A percentile compares a stretch with the other conserved stretches of the same genome.
phyloP scores from a whole-genome alignment of 2,888 invertebrate genomes.

The Diloba caeruleocephala region DNA sequence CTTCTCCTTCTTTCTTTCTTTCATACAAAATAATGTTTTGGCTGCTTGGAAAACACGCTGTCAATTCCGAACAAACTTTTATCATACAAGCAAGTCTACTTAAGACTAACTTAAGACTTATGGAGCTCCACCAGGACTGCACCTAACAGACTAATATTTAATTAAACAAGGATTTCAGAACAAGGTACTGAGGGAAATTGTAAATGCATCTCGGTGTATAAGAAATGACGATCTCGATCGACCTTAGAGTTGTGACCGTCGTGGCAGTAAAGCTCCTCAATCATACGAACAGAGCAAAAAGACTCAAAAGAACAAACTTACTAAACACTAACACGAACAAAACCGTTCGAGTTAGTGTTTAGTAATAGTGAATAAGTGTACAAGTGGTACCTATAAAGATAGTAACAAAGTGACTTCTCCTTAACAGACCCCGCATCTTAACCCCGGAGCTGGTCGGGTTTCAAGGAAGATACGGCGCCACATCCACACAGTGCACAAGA shows the following conservation, averaged over 20 bases:
- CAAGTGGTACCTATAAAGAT: too few relatives aligned
- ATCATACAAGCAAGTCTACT: constrained; percentile 6
- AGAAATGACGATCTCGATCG: constrained; percentile 7
- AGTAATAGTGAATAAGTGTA: too few relatives aligned
- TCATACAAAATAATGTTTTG: too few relatives aligned
- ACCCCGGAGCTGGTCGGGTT: too few relatives aligned
- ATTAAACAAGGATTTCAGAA: background rate
- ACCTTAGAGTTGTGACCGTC: background rate
- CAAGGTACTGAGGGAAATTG: constrained; percentile 4
- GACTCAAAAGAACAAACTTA: background rate
- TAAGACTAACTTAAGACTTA: background rate
- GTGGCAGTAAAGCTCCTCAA: background rate
- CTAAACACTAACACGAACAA: too few relatives aligned
- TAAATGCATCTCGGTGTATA: constrained; percentile 3
- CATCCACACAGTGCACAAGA: too few relatives aligned
- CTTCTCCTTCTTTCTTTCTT: too few relatives aligned
- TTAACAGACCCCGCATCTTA: too few relatives aligned
- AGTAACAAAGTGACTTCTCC: too few relatives aligned
- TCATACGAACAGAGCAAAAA: background rate
- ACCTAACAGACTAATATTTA: constrained; percentile 1
- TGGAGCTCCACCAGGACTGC: constrained; percentile 1
- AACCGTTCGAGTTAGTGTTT: too few relatives aligned
- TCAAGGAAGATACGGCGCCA: too few relatives aligned
- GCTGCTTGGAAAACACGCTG: background rate
- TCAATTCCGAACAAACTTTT: constrained; percentile 8